A percentile compares a stretch with the other conserved stretches of the same genome.
These are phyloP conservation scores for Nematostella vectensis DNA, from an alignment of 92 coral and sea anemone species.

Conservation along the genomic window DNA sequence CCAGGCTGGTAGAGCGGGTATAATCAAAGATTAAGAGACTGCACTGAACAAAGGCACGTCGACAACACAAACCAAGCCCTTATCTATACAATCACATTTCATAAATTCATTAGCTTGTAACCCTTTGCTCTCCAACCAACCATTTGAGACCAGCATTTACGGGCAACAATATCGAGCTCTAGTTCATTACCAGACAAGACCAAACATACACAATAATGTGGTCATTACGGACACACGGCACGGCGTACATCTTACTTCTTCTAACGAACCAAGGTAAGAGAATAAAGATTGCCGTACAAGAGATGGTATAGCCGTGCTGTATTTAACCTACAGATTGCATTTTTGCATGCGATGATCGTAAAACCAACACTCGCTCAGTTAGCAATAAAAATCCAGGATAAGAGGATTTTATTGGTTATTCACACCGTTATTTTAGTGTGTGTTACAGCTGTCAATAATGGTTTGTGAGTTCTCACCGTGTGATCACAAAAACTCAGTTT, in stretches of 20 bases:
- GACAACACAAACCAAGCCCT: background rate
- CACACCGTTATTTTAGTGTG: no score
- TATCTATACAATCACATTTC: background rate
- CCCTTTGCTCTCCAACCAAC: background rate
- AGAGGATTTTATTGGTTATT: no score
- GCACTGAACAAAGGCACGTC: background rate
- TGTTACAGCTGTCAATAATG: no score
- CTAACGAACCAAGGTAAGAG: background rate
- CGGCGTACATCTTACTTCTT: background rate
- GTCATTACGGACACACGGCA: background rate
- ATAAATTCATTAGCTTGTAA: background rate
- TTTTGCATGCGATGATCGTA: no score
- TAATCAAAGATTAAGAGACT: no score
- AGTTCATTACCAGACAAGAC: background rate
- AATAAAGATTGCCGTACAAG: no score
- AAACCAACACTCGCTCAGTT: no score
- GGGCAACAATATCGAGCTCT: background rate
- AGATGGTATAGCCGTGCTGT: background rate
- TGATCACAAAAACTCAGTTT: slow-evolving; percentile 31
- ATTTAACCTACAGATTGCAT: no score
- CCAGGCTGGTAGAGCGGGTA: no score
- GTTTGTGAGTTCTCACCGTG: no score
- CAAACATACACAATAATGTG: background rate
- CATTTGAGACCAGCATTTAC: background rate
- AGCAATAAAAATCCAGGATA: no score